A percentile compares a stretch with the other conserved stretches of the same genome.
Conservation (phyloP, 2,797 vertebrate species). For the Gallinago solitaria region DNA sequence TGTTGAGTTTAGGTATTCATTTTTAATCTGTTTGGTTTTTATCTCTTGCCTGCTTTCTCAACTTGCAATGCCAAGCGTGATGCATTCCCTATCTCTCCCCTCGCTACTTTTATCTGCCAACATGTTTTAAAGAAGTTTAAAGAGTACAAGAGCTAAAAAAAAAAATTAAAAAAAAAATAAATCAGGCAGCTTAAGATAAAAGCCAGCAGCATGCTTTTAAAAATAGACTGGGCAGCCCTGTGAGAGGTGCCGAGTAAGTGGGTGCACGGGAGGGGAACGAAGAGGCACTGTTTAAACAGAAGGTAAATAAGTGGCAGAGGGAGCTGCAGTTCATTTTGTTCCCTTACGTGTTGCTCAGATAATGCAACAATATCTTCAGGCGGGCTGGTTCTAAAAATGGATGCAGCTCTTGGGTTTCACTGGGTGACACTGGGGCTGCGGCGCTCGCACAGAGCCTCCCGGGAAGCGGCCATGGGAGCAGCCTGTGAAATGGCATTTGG, state of each 20-base stretch:
- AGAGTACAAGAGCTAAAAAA: background rate
- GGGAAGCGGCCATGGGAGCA: background rate
- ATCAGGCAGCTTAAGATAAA: constrained; percentile 42
- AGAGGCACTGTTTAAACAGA: constrained; percentile 13
- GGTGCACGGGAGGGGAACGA: background rate
- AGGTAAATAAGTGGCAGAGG: constrained; percentile 49
- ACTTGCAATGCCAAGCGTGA: background rate
- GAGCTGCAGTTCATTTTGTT: constrained; percentile 54
- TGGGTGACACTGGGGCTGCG: background rate
- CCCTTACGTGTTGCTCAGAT: constrained; percentile 49
- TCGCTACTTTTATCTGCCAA: background rate
- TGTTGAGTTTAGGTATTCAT: background rate
- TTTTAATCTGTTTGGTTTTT: background rate
- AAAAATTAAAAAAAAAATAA: background rate
- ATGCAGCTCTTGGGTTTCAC: constrained; percentile 45
- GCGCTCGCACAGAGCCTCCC: background rate
- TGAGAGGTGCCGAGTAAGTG: background rate
- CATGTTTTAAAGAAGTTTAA: constrained; percentile 29
- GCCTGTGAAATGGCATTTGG: background rate
- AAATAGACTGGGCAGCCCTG: constrained; percentile 57
- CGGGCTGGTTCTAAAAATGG: constrained; percentile 58
- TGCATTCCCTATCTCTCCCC: background rate
- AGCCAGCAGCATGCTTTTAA: constrained; percentile 63
- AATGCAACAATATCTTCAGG: constrained; percentile 1
- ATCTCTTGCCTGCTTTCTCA: background rate